Base-by-base conservation (phyloP, 2,888 invertebrate genomes). In the Luffia ferchaultella region DNA sequence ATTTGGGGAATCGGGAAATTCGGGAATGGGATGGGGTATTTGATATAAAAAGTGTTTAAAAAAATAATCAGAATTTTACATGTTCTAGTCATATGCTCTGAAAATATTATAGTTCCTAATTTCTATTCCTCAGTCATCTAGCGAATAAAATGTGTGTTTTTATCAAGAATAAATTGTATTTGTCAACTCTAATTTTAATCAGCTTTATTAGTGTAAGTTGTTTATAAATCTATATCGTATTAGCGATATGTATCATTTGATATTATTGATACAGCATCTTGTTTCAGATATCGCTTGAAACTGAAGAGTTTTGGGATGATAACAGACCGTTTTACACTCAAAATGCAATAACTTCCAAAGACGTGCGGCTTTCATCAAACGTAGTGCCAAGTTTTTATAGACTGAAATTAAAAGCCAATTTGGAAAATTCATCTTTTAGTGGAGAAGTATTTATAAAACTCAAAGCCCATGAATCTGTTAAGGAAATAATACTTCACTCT, bases 321-420 rank as follows among this genome's bases (percentile, higher is more conserved):
- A 30, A 30, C 30, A 30, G 30, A 30, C 30, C 30, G 30, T 30
- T 30, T 30, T 30, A 30, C 12, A 30, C 5, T 30, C 67, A 64
- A 52, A 56, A 62, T 1, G 60, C 57, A 17, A 45, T 58, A 16
- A 70, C 70, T 0, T 68, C 76, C 2, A 63, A 68, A 3, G 72
- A 82, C 56, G 66, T 80, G 1, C 61, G 80, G 19, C 72, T 88
- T 9, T 85, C 86, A 15, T 65, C 69, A 1, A 63, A 72, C 1
- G 64, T 90, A 2, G 62, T 68, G 18, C 91, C 90, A 3, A 73
- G 68, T 48, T 77, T 73, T 50, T 92, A 90, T 60, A 73, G 86
- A 47, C 68, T 90, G 1, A 76, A 83, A 52, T 61, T 90, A 12
- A 76, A 68, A 56, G 83, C 87, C 0, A 76, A 86, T 56, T 68